Evolutionary conservation across 2,113 vertebrate species (phyloP), one percentile per base, ranked within the genome.

Genomic region (Pteropus alecto): DNA sequence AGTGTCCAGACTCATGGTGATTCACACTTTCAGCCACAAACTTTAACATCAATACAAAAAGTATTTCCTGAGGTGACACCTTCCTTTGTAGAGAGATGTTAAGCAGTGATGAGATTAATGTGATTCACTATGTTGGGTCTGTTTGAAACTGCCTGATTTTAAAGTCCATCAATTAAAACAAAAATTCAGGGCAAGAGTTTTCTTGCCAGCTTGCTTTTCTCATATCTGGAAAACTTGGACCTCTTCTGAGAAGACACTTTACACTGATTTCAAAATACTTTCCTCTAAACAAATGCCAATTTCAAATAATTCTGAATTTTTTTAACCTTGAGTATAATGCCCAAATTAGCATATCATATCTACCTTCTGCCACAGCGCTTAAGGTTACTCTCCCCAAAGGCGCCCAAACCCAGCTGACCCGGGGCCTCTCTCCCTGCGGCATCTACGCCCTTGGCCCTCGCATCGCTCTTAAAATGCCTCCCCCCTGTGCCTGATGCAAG

Each of bases 201-300:
- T 70, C 63, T 83, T 18, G 58, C 89, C 73, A 87, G 54, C 70
- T 87, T 87, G 46, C 65, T 89, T 92, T 81, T 60, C 38, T 71
- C 61, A 41, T 60, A 54, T 78, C 35, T 65, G 21, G n/a, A 70
- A 86, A 93, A 56, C 38, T 30, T 90, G 68, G 73, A 90, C 77
- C 58, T 97, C 79, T 84, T 89, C 43, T 10, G 56, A 89, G 67
- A 77, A 83, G 89, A 65, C 38, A 68, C 46, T 87, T 87, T 38
- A 84, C 51, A n/a, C 33, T 26, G 63, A 92, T 79, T 97, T 97
- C 41, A 90, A 95, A 90, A 87, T 87, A 84, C n/a, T 83, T 78
- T 56, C 16, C 65, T 89, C 48, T 54, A 77, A 95, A 95, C 87
- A 93, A 89, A 93, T 81, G 90, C 67, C 65, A 38, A 26, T 85